A percentile compares a stretch with the other conserved stretches of the same genome.
phyloP scores from a whole-genome alignment of 1,140 invertebrate species.

The Euglossa dilemma region DNA sequence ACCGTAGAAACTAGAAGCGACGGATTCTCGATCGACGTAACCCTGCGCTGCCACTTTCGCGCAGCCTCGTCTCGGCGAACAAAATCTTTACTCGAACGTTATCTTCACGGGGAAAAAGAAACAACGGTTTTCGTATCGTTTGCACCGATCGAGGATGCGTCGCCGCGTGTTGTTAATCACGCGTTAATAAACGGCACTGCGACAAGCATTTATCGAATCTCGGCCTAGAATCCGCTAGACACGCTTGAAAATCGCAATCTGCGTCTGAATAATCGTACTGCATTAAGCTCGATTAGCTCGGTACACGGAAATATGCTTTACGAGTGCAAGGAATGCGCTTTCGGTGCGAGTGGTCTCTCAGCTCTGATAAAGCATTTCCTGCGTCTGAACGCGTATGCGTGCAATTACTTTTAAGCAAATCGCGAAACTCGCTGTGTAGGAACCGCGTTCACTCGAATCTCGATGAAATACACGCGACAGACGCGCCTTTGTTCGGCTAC shows the following conservation, averaged over 20 bases:
- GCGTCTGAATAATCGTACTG: background rate
- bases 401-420: conserved; percentile 9
- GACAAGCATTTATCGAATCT: background rate
- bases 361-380: conserved; percentile 38
- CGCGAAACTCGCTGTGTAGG: background rate
- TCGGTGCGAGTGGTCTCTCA: conserved; percentile 37
- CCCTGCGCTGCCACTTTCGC: background rate
- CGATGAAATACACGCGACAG: background rate
- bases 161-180: background rate
- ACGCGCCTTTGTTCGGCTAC: too few relatives aligned
- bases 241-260: conserved; percentile 16
- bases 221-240: background rate
- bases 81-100: too few relatives aligned
- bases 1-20: conserved; percentile 16
- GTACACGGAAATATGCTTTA: conserved; percentile 24
- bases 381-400: background rate
- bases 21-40: conserved; percentile 28
- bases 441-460: background rate
- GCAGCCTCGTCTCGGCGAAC: too few relatives aligned
- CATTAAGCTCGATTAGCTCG: conserved; percentile 43
- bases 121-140: too few relatives aligned
- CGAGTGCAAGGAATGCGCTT: conserved; percentile 45
- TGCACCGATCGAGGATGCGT: background rate
- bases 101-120: too few relatives aligned
- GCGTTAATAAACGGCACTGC: background rate